These are phyloP conservation scores for Asarcornis scutulata DNA, from an alignment of 2,113 vertebrate species.

Conservation along the genomic window DNA sequence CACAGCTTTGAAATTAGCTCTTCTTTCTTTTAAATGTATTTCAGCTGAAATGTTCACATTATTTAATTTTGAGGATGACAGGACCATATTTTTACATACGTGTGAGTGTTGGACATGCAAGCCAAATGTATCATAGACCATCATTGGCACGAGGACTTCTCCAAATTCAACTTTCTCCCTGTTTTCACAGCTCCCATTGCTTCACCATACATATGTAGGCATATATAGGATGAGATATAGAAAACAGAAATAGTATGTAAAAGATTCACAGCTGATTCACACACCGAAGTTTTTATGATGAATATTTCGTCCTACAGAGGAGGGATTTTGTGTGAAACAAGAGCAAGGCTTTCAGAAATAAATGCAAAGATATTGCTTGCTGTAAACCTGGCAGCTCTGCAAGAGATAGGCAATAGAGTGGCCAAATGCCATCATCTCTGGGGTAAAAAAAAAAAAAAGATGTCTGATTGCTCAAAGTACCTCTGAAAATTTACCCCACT, in stretches of 20 bases:
- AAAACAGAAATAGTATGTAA: not conserved
- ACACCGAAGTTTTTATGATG: fast-evolving
- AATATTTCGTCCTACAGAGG: not conserved
- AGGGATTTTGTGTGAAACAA: fast-evolving
- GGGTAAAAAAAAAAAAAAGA: not conserved
- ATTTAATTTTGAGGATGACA: not conserved
- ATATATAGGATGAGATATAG: not conserved
- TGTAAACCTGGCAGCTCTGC: not conserved
- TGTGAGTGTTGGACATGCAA: not conserved
- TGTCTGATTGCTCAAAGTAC: not conserved
- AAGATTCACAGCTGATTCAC: not conserved
- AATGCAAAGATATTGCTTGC: not conserved
- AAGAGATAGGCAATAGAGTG: not conserved
- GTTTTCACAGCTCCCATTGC: not conserved
- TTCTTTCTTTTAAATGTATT: not conserved
- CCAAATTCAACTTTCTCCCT: not conserved
- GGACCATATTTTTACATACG: not conserved
- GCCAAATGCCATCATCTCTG: not conserved
- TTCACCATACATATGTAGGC: fast-evolving
- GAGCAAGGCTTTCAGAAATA: not conserved
- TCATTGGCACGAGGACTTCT: not conserved
- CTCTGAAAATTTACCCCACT: not conserved
- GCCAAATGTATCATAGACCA: not conserved
- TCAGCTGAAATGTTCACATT: not conserved
- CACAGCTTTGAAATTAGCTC: not conserved